A percentile compares a stretch with the other conserved stretches of the same genome.
Conservation (phyloP, 2,797 vertebrate species). For the Leptodactylus fallax region DNA sequence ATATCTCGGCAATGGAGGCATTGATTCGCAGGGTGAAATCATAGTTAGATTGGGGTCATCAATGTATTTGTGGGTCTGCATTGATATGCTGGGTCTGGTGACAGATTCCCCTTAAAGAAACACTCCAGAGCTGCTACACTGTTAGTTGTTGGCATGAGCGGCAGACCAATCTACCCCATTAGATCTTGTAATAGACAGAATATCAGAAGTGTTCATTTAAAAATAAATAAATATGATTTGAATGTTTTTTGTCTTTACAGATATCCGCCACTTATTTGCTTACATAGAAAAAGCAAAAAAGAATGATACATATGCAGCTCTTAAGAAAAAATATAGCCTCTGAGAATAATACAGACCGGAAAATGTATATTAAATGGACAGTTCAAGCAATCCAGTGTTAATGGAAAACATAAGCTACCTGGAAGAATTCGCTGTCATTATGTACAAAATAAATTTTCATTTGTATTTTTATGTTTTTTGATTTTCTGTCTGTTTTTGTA, state of each 20-base stretch:
- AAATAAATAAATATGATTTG: not conserved
- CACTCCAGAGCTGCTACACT: too few relatives aligned
- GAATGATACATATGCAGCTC: constrained; percentile 73
- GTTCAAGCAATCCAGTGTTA: too few relatives aligned
- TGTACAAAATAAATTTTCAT: constrained; percentile 45
- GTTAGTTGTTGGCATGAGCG: too few relatives aligned
- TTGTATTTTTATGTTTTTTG: not conserved
- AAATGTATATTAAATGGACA: not conserved
- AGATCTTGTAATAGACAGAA: too few relatives aligned
- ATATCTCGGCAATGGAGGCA: too few relatives aligned
- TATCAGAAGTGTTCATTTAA: too few relatives aligned
- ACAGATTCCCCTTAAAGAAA: too few relatives aligned
- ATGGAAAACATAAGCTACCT: not conserved
- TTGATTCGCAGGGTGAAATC: too few relatives aligned
- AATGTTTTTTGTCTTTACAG: constrained; percentile 72
- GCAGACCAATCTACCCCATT: too few relatives aligned
- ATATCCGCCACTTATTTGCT: constrained; percentile 84
- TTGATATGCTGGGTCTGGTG: too few relatives aligned
- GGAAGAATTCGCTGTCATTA: not conserved
- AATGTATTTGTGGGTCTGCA: too few relatives aligned
- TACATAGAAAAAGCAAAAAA: constrained; percentile 80
- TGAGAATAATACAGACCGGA: constrained; percentile 68
- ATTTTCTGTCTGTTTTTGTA: not conserved
- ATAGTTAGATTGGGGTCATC: too few relatives aligned
- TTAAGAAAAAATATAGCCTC: constrained; percentile 86